Evolutionary conservation across 2,113 vertebrate genomes (phyloP).

Genomic region (Stigmatopora argus): DNA sequence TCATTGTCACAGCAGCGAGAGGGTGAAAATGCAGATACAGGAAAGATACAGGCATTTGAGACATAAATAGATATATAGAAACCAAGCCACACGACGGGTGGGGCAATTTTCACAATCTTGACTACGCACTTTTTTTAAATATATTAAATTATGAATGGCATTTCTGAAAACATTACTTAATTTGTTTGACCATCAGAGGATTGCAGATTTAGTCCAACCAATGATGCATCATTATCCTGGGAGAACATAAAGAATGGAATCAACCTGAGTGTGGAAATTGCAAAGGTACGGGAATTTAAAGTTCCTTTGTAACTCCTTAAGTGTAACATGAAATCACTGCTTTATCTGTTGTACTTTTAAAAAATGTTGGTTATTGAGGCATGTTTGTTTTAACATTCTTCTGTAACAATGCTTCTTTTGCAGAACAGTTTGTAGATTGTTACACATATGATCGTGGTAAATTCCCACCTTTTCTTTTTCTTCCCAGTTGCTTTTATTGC

Average conservation of each 20-base stretch:
- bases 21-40: no score
- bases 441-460: neutral
- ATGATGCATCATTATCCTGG: conserved; percentile 64
- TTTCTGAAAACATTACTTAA: neutral
- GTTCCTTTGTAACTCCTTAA: neutral
- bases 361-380: neutral
- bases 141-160: no score
- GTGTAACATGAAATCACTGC: neutral
- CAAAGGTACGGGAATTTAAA: conserved; percentile 74
- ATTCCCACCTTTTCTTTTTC: neutral
- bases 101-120: no score
- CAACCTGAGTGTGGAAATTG: conserved; percentile 72
- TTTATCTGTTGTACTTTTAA: neutral
- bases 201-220: conserved; percentile 63
- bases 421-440: neutral
- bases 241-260: conserved; percentile 70
- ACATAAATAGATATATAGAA: no score
- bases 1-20: no score
- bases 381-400: neutral
- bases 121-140: no score
- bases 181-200: conserved; percentile 63
- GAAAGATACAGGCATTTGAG: no score
- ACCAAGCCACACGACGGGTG: no score
- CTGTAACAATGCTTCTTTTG: neutral
- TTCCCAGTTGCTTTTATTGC: conserved; percentile 68